These are phyloP conservation scores for Gallinago solitaria DNA, from an alignment of 2,797 vertebrate species.

Conservation along the genomic window DNA sequence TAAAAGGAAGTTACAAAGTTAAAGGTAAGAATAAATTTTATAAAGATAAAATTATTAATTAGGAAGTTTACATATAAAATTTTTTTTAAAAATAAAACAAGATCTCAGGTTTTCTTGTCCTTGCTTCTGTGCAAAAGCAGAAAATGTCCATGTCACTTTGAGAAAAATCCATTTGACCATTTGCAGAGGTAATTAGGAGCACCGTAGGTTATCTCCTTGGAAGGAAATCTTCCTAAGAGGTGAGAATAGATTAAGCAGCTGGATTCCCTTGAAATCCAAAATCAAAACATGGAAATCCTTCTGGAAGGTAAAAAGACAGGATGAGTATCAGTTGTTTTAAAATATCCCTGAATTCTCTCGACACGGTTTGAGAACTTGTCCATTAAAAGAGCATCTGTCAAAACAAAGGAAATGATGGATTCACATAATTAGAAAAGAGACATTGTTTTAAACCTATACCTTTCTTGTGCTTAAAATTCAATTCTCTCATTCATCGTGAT, in stretches of 20 bases:
- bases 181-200: constrained; percentile 70
- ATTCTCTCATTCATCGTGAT: not conserved
- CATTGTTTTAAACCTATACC: not conserved
- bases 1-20: not conserved
- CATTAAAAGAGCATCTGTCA: constrained; percentile 65
- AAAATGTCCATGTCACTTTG: constrained; percentile 16
- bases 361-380: constrained; percentile 11
- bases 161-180: constrained; percentile 46
- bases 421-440: constrained; percentile 36
- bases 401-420: constrained; percentile 59
- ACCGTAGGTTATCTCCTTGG: constrained; percentile 54
- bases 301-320: constrained; percentile 7
- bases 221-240: constrained; percentile 66
- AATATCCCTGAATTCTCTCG: not conserved
- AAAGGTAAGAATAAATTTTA: not conserved
- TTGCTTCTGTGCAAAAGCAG: not conserved
- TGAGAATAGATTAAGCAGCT: constrained; percentile 76
- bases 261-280: constrained; percentile 69
- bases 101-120: not conserved
- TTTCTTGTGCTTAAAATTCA: not conserved
- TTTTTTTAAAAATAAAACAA: not conserved
- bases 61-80: not conserved
- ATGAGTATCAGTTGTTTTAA: not conserved
- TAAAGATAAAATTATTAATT: not conserved
- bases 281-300: constrained; percentile 72